Base-by-base conservation (phyloP, 2,113 vertebrate species). In the Oryzias melastigma region DNA sequence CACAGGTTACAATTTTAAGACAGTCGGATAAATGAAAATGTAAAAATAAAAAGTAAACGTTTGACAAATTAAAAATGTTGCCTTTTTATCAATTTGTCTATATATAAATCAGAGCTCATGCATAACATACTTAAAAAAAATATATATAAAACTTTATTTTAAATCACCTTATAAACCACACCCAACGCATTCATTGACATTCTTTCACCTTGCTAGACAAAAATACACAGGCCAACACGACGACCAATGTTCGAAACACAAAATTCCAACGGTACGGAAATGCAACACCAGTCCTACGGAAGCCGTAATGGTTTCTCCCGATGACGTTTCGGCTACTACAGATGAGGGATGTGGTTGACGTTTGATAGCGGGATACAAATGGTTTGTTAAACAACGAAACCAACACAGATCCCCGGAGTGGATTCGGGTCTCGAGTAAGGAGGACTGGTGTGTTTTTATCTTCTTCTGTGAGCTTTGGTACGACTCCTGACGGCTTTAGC, bases 281-380 rank as follows among this genome's bases (percentile, higher is more conserved):
- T 1, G 87, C 75, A 73, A 19, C 80, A 73, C 56, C 13, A 25
- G n/a, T 10, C 48, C 71, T 79, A 80, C 84, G 87, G 88, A 89
- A 90, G 88, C 79, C 61, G 84, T 52, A 76, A 60, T 54, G 67
- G 52, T 87, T 80, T 86, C 88, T 86, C 81, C 85, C 63, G 82
- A 86, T 89, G 87, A 89, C 85, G 87, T 87, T 48, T 66, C 15
- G 0, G 35, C 57, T 63, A 45, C 42, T 70, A 50, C 68, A 4
- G 47, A 52, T 19, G 29, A 51, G 52, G 5, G 68, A 63, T 78
- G 54, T 70, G 66, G 87, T 79, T 87, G 83, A 71, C 66, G 15
- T 14, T 8, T 61, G 55, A 50, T 60, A 62, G 66, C 63, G 41
- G 41, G 41, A 77, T 66, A 65, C 73, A 53, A 7, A 41, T 49